Conservation (phyloP, 1,140 invertebrate species). For the Pantala flavescens region DNA sequence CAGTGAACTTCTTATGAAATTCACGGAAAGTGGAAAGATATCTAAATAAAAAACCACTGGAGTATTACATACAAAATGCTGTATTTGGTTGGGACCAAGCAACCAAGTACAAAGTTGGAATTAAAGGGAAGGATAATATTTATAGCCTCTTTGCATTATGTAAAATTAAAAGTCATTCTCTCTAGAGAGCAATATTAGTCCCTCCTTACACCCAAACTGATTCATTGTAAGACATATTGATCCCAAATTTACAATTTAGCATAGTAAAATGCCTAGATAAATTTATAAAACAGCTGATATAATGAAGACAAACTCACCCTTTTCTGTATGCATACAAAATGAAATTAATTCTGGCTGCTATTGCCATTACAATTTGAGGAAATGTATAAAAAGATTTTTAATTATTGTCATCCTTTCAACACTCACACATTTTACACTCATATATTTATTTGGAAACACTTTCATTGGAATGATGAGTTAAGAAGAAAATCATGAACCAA, state of each 20-base stretch:
- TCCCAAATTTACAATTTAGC: neutral
- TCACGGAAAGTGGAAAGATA: no score
- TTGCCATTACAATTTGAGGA: neutral
- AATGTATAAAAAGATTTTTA: neutral
- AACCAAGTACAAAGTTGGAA: neutral
- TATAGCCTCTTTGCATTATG: neutral
- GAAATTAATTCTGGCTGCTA: neutral
- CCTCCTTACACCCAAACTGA: neutral
- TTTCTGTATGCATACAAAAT: neutral
- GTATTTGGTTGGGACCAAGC: constrained; percentile 8
- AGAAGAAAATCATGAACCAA: neutral
- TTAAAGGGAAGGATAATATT: neutral
- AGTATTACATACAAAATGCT: neutral
- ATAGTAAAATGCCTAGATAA: neutral
- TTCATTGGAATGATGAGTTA: neutral
- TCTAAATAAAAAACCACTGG: no score
- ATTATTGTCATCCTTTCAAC: constrained; percentile 4
- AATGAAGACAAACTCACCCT: neutral
- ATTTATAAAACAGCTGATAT: neutral
- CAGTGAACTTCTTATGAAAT: neutral
- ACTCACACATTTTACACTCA: neutral
- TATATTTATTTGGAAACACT: neutral
- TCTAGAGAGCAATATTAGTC: neutral
- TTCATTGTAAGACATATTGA: neutral
- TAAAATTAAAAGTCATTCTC: neutral